A percentile compares a stretch with the other conserved stretches of the same genome.
These are phyloP conservation scores for Phytoseiulus persimilis DNA, from an alignment of 2,888 invertebrate species.

Conservation along the genomic window DNA sequence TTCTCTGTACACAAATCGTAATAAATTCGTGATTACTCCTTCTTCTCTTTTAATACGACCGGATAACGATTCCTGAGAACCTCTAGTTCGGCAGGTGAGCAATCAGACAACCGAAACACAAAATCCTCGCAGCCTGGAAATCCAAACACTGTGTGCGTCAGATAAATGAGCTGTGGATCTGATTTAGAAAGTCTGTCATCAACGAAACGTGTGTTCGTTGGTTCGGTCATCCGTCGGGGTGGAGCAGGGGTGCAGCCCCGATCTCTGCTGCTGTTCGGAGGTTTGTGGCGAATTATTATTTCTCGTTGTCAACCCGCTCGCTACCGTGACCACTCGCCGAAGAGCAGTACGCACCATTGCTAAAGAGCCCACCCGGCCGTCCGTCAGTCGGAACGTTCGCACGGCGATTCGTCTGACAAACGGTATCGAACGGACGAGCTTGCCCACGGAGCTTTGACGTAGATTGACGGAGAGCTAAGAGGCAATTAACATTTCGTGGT, in stretches of 20 bases:
- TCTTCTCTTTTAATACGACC: not conserved
- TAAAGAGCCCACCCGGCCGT: not conserved
- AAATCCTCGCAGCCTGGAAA: too few species aligned
- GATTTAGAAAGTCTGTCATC: too few species aligned
- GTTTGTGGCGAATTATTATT: not conserved
- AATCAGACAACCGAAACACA: too few species aligned
- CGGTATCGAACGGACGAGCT: not conserved
- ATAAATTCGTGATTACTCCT: not conserved
- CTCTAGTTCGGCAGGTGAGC: not conserved
- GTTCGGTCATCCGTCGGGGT: too few species aligned
- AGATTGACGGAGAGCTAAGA: not conserved
- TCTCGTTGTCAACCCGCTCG: not conserved
- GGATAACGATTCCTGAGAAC: not conserved
- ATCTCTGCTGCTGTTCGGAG: not conserved
- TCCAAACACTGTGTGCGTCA: too few species aligned
- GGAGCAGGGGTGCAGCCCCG: not conserved
- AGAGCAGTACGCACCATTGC: not conserved
- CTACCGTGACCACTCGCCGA: not conserved
- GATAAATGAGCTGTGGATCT: too few species aligned
- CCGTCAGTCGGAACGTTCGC: not conserved
- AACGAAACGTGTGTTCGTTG: too few species aligned
- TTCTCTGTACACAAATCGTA: not conserved
- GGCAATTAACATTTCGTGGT: constrained; percentile 5
- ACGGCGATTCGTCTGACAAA: not conserved
- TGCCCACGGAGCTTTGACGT: not conserved